Conservation (phyloP, 30 jellyfish, hydroid and myxozoan species). For the Turritopsis rubra region DNA sequence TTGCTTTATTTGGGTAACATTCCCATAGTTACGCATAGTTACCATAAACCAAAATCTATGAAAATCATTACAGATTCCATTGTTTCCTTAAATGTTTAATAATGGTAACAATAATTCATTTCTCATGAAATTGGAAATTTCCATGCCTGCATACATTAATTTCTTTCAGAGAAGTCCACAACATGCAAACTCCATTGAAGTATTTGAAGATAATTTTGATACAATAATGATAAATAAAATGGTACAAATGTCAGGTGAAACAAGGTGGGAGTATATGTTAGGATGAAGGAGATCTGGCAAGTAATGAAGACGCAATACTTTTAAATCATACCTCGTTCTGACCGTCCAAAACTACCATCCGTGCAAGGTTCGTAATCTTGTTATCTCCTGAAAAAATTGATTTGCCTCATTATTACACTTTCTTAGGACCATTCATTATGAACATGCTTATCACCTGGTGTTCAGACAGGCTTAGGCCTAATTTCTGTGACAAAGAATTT, state of each 20-base stretch:
- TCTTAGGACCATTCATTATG: no score
- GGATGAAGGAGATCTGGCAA: background rate
- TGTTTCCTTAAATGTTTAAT: background rate
- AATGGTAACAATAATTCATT: no score
- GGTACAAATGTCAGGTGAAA: no score
- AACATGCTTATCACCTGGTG: background rate
- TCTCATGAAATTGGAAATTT: no score
- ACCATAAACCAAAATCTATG: background rate
- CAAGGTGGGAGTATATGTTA: no score
- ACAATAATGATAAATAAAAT: no score
- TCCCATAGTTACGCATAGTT: background rate
- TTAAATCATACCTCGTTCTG: slow-evolving; percentile 81
- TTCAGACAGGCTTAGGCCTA: background rate
- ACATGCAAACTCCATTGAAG: no score
- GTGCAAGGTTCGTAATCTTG: slow-evolving; percentile 78
- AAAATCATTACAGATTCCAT: background rate
- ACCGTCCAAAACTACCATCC: slow-evolving; percentile 82
- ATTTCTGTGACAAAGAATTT: no score
- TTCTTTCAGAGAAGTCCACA: no score
- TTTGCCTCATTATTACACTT: background rate
- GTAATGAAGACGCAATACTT: background rate
- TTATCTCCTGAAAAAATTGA: slow-evolving; percentile 60
- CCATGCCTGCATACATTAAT: no score
- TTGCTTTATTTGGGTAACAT: background rate
- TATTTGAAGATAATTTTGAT: no score